Base-by-base conservation (phyloP, 2,797 vertebrate species). In the Gambelia wislizenii region DNA sequence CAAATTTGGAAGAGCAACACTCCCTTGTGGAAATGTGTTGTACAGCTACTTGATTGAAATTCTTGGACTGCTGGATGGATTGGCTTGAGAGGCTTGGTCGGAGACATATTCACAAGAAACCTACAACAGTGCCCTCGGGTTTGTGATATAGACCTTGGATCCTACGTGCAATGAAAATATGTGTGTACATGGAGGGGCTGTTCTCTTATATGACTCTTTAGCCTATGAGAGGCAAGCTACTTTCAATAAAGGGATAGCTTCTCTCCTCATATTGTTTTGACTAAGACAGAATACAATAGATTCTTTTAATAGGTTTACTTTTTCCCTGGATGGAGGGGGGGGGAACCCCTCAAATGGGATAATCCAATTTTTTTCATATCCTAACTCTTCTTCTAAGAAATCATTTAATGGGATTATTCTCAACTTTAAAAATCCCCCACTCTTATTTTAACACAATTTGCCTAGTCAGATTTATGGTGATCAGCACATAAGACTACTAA, bases 311-410 rank as follows among this genome's bases (percentile, higher is more conserved):
- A 93, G 92, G 87, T 89, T 86, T 89, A 59, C 86, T 92, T 80
- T 94, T 93, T 94, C 88, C 80, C 59, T 18, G 20, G 6, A 33
- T 5, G 44, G 22, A 6, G 10, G 75, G 75, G 9, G 25, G 8
- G 75, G 75, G 47, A 6, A 7, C 16, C 77, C 0, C 30, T 67
- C 9, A 30, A 52, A 39, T 22, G 36, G 79, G 84, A 78, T 94
- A 94, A 95, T 94, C 93, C 93, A 92, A 91, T 94, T 95, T 90
- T 42, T 8, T 90, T 91, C 27, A 88, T 64, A 84, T 87, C 91
- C 78, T 52, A 80, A 83, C 52, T 80, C 80, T 89, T 89, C 54
- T 89, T 86, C 86, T 91, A 91, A 83, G 88, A 90, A 92, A 44
- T 89, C 6, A 0, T 92, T 92, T 93, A 93, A 93, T 0, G 25